Percentiles rank a stretch among this genome's conserved stretches.
Evolutionary conservation across 2,888 invertebrate genomes (phyloP).

Genomic region (Nymphalis polychloros): DNA sequence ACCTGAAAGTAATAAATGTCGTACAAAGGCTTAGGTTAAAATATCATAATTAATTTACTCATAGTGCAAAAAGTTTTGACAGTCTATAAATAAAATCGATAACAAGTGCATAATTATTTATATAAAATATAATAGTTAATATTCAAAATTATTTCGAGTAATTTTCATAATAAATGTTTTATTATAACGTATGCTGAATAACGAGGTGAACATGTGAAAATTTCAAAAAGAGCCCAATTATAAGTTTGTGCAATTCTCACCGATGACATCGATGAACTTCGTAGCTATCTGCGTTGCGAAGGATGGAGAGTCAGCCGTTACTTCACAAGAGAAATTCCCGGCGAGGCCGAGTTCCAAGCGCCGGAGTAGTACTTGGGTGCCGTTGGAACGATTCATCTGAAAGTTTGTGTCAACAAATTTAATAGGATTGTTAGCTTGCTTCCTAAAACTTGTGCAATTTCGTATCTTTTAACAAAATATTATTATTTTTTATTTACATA

Average conservation of each 20-base stretch:
- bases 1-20: too few relatives aligned
- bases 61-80: too few relatives aligned
- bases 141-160: too few relatives aligned
- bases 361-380: conserved; percentile 86
- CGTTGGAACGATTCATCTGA: conserved; percentile 87
- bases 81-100: too few relatives aligned
- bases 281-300: conserved; percentile 85
- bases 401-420: conserved; percentile 47
- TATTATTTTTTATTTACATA: too few relatives aligned
- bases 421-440: conserved; percentile 18
- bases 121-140: too few relatives aligned
- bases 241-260: conserved; percentile 75
- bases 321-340: conserved; percentile 91
- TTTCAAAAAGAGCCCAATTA: conserved; percentile 6
- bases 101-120: too few relatives aligned
- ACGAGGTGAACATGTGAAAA: neutral
- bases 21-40: too few relatives aligned
- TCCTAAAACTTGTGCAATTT: neutral
- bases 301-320: conserved; percentile 87
- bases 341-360: conserved; percentile 86
- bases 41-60: too few relatives aligned
- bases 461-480: neutral
- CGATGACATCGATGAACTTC: conserved; percentile 87
- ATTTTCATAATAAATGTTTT: too few relatives aligned
- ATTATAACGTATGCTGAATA: neutral